These are phyloP conservation scores for Harpegnathos saltator DNA, from an alignment of 1,140 invertebrate genomes.

Conservation along the genomic window DNA sequence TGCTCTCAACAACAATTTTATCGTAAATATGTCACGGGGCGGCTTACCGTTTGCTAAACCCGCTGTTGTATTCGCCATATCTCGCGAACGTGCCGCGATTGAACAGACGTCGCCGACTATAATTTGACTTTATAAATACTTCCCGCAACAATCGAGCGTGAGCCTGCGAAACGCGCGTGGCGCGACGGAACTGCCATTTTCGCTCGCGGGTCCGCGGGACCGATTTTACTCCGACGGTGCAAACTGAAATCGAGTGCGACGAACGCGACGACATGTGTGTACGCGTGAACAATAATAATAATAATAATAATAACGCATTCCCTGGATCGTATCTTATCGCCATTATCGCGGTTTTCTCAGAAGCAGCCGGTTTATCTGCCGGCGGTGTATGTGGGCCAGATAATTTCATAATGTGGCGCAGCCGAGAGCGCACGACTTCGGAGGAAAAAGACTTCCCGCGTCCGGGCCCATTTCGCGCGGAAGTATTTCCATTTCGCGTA, in stretches of 20 bases:
- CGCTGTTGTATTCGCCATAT: not conserved
- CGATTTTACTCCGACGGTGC: slow-evolving; percentile 40
- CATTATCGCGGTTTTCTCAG: slow-evolving; percentile 73
- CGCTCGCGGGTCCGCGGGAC: not conserved
- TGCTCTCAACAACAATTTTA: no score
- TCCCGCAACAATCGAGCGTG: not conserved
- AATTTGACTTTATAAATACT: slow-evolving; percentile 16
- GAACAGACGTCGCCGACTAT: not conserved
- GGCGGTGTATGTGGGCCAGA: slow-evolving; percentile 61
- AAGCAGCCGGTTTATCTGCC: slow-evolving; percentile 65
- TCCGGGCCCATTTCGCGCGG: not conserved
- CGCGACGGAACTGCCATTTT: slow-evolving; percentile 2
- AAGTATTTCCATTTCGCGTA: not conserved
- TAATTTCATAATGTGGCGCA: slow-evolving; percentile 69
- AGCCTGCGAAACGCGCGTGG: not conserved
- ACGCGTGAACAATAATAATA: not conserved
- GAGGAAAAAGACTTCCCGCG: not conserved
- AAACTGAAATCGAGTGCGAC: slow-evolving; percentile 50
- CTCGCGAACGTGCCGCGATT: not conserved
- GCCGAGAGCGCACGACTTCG: not conserved
- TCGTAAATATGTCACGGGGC: no score
- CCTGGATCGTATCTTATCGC: slow-evolving; percentile 76
- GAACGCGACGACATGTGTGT: slow-evolving; percentile 63
- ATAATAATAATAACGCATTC: slow-evolving; percentile 63
- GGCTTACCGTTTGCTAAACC: not conserved